phyloP scores from a whole-genome alignment of 2,888 invertebrate species.

The Drosophila birchii region DNA sequence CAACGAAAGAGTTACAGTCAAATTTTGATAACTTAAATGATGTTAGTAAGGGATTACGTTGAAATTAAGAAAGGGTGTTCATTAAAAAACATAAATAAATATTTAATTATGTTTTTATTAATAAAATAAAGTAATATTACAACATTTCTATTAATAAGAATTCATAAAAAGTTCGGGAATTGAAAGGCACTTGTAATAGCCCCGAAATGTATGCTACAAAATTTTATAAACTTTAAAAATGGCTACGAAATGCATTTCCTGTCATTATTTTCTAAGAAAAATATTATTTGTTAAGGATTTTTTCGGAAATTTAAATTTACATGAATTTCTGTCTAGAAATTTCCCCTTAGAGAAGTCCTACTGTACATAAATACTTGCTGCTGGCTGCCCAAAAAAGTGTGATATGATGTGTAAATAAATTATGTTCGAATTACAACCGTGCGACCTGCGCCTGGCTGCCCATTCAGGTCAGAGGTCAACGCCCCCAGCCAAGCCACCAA shows the following conservation, averaged over 20 bases:
- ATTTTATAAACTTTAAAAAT: background rate
- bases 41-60: background rate
- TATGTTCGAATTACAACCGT: slow-evolving; percentile 61
- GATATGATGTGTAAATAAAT: slow-evolving; percentile 67
- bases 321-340: background rate
- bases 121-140: no score
- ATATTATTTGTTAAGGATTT: no score
- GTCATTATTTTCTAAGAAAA: no score
- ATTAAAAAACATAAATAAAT: background rate
- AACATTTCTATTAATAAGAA: no score
- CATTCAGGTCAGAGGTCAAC: slow-evolving; percentile 76
- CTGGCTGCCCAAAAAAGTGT: slow-evolving; percentile 22
- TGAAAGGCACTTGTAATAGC: background rate
- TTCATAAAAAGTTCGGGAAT: background rate
- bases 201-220: background rate
- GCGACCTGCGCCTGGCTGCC: slow-evolving; percentile 45
- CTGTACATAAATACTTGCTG: slow-evolving; percentile 40
- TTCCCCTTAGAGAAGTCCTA: background rate
- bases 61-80: background rate
- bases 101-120: background rate
- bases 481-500: slow-evolving; percentile 60
- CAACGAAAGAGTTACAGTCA: background rate
- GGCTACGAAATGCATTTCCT: background rate
- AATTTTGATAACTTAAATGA: background rate
- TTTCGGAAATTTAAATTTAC: background rate